phyloP scores from a whole-genome alignment of 2,888 invertebrate species.

The Rhagium mordax region DNA sequence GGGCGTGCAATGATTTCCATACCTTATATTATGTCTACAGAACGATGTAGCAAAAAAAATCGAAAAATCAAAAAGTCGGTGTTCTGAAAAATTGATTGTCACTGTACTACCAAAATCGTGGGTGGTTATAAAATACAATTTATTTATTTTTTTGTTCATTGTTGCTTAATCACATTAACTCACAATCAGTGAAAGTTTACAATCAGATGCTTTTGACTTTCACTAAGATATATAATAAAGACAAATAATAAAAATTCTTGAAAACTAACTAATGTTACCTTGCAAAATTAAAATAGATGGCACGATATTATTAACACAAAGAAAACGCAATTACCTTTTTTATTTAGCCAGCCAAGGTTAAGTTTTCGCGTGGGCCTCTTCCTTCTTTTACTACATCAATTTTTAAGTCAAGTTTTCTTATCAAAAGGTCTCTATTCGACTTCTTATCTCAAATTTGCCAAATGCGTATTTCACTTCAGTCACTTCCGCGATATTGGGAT shows the following conservation, averaged over 20 bases:
- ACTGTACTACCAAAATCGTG: not conserved
- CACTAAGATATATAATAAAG: conserved; percentile 12
- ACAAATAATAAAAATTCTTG: not conserved
- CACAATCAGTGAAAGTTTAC: conserved; percentile 21
- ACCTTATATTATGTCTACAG: too few species aligned
- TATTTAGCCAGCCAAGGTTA: conserved; percentile 46
- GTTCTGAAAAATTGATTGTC: too few species aligned
- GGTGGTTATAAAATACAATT: not conserved
- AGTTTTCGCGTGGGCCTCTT: conserved; percentile 18
- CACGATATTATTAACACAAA: conserved; percentile 47
- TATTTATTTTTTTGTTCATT: not conserved
- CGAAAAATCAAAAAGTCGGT: too few species aligned
- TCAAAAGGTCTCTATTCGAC: not conserved
- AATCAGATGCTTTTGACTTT: not conserved
- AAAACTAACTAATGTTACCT: not conserved
- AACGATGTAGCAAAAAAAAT: too few species aligned
- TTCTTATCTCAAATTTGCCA: conserved; percentile 14
- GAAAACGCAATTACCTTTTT: conserved; percentile 50
- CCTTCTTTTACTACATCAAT: not conserved
- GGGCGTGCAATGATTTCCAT: too few species aligned
- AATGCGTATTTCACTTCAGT: conserved; percentile 27
- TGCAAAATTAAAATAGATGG: conserved; percentile 44
- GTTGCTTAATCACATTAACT: not conserved
- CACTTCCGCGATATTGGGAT: conserved; percentile 30
- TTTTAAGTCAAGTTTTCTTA: conserved; percentile 6